Evolutionary conservation across 2,888 invertebrate genomes (phyloP), one percentile per base, ranked within the genome.

Genomic region (Trisateles emortualis): DNA sequence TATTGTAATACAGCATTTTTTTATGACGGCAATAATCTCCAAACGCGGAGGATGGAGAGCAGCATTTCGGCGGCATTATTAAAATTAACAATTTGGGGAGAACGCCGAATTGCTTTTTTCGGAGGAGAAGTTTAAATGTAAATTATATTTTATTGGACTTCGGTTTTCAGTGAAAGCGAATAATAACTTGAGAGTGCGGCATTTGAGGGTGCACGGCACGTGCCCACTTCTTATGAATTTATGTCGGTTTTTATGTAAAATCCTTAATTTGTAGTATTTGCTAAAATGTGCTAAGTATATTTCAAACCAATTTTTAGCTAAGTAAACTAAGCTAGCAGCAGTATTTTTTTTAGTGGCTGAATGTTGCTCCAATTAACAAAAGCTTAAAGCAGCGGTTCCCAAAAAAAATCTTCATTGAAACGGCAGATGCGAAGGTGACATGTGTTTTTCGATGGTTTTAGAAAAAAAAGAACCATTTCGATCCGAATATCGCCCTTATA

Each of bases 361-460:
- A 39, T 49, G 39, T 46, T 41, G 17, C 14, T 36, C 49, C 55
- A 68, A 64, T 50, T 46, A 44, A 54, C 55, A 51, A 44, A 60
- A 53, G 38, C 56, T 43, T 49, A 54, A 58, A 39, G 48, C 48
- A 36, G 52, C 47, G 40, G 33, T 22, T 33, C n/a, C 24, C 14
- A 10, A 56, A 63, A 71, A 64, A 64, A 64, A 55, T 41, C 47
- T 59, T 51, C 43, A 52, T 60, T 54, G 42, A 55, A 59, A 49
- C 64, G 67, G 76, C 83, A 83, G 83, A 81, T 82, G 83, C 64
- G 52, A 69, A 60, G 59, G 66, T 67, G 66, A 72, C 76, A 75
- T 74, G 66, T 77, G 79, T 63, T 63, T 45, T 50, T 61, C 52
- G 59, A 58, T 56, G 52, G 61, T 59, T 59, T 79, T 77, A 77